phyloP scores from a whole-genome alignment of 2,797 vertebrate genomes.

The Syndactyla subalaris region DNA sequence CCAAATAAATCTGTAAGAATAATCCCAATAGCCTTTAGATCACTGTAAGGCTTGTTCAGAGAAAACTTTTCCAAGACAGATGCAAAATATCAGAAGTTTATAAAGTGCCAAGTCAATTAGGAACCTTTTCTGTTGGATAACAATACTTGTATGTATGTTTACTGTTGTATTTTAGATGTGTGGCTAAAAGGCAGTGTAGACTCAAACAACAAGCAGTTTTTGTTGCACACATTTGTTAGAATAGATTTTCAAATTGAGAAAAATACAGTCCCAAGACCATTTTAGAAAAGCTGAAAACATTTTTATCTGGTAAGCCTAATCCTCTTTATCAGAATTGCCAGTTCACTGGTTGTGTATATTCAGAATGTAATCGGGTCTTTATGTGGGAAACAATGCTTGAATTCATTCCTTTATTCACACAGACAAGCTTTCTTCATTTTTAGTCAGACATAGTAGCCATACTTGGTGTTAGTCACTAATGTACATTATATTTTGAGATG shows the following conservation, averaged over 20 bases:
- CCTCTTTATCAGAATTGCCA: constrained; percentile 48
- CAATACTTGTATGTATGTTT: not conserved
- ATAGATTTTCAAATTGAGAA: constrained; percentile 12
- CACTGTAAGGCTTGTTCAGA: not conserved
- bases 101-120: not conserved
- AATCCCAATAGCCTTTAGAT: not conserved
- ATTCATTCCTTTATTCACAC: constrained; percentile 71
- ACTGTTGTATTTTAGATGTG: constrained; percentile 11
- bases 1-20: not conserved
- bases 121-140: not conserved
- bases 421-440: constrained; percentile 63
- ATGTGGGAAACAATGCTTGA: constrained; percentile 74
- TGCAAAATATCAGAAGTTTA: constrained; percentile 18
- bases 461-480: constrained; percentile 31
- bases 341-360: constrained; percentile 39
- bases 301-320: constrained; percentile 47
- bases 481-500: not conserved
- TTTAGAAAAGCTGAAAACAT: constrained; percentile 30
- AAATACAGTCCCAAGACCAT: constrained; percentile 20
- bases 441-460: not conserved
- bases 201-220: not conserved
- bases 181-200: not conserved
- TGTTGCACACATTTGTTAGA: not conserved
- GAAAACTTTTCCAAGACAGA: constrained; percentile 11
- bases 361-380: constrained; percentile 58